A percentile compares a stretch with the other conserved stretches of the same genome.
Conservation (phyloP, 2,797 vertebrate species). For the Sebastes steindachneri region DNA sequence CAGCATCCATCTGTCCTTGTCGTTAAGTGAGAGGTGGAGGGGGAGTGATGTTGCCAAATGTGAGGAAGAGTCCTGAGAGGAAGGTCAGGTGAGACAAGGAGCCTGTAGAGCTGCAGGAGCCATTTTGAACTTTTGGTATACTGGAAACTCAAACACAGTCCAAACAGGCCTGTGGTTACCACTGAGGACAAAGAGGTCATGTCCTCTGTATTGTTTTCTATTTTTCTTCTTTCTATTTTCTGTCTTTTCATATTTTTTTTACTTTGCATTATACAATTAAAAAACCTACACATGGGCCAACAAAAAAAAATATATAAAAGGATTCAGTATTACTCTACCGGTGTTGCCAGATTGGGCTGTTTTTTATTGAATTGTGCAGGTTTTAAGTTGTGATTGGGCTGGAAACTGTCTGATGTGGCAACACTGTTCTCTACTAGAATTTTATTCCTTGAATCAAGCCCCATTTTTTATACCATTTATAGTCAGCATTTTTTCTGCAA, state of each 20-base stretch:
- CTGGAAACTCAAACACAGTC: slow-evolving; percentile 12
- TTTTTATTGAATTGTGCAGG: no score
- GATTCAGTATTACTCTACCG: not conserved
- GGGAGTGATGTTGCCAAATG: slow-evolving; percentile 27
- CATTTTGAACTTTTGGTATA: slow-evolving; percentile 8
- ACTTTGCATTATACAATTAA: not conserved
- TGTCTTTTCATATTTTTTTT: not conserved
- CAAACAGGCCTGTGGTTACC: not conserved
- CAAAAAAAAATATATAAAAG: not conserved
- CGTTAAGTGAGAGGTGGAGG: slow-evolving; percentile 13
- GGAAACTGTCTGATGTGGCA: no score
- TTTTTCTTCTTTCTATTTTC: not conserved
- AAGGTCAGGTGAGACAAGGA: slow-evolving; percentile 38
- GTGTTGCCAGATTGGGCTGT: no score
- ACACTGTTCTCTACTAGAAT: no score
- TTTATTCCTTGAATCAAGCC: not conserved
- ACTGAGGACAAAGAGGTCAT: not conserved
- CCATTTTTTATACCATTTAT: not conserved
- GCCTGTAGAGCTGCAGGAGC: slow-evolving; percentile 1
- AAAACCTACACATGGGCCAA: not conserved
- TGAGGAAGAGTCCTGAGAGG: slow-evolving; percentile 16
- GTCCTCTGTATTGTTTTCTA: not conserved
- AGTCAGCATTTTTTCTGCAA: not conserved
- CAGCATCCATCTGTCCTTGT: slow-evolving; percentile 47
- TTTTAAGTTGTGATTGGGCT: no score